phyloP scores from a whole-genome alignment of 2,888 invertebrate genomes.

The Anorthoa munda region DNA sequence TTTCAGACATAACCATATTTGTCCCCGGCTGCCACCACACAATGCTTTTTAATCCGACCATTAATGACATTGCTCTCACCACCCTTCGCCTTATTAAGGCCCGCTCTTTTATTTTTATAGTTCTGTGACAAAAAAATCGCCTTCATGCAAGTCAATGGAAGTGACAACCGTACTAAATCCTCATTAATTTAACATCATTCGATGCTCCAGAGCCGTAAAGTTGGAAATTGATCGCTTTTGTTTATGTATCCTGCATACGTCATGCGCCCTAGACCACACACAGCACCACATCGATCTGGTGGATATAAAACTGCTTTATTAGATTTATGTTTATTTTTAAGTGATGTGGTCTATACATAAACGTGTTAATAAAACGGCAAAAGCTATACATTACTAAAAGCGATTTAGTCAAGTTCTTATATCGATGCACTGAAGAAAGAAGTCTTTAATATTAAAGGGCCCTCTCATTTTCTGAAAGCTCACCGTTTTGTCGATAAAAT shows the following conservation, averaged over 20 bases:
- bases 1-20: slow-evolving; percentile 68
- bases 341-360: neutral
- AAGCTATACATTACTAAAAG: neutral
- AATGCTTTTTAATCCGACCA: slow-evolving; percentile 68
- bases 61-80: slow-evolving; percentile 74
- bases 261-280: slow-evolving; percentile 35
- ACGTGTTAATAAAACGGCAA: neutral
- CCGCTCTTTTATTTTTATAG: slow-evolving; percentile 73
- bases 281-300: neutral
- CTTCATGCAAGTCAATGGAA: slow-evolving; percentile 80
- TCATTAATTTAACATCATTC: slow-evolving; percentile 60
- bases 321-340: slow-evolving; percentile 3
- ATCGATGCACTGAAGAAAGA: neutral
- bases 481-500: slow-evolving; percentile 38
- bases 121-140: slow-evolving; percentile 68
- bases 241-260: slow-evolving; percentile 43
- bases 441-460: neutral
- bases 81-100: slow-evolving; percentile 75
- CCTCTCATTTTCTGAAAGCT: slow-evolving; percentile 33
- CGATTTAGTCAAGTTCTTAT: neutral
- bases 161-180: slow-evolving; percentile 64
- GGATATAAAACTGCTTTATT: slow-evolving; percentile 12
- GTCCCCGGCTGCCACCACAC: slow-evolving; percentile 48
- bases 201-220: slow-evolving; percentile 56
- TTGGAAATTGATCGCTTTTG: slow-evolving; percentile 53